Conservation (phyloP, 2,888 invertebrate genomes). For the Hypercompe scribonia region DNA sequence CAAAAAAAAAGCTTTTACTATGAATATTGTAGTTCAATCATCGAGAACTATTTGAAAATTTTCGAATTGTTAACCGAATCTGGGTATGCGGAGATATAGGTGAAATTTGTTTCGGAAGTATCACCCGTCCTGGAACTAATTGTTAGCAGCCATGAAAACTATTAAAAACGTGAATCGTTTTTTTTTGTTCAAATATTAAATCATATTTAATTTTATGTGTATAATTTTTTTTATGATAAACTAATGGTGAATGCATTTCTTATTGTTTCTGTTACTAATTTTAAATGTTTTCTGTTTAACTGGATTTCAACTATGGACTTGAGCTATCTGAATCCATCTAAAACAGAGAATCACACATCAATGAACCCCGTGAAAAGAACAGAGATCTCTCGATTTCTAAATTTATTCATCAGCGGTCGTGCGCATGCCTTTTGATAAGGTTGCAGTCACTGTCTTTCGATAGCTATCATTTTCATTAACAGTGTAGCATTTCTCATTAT, state of each 20-base stretch:
- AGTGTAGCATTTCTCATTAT: conserved; percentile 55
- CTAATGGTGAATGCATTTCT: not conserved
- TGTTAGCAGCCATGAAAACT: not conserved
- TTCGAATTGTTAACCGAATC: not conserved
- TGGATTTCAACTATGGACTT: not conserved
- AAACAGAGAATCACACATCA: conserved; percentile 72
- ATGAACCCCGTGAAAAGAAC: conserved; percentile 76
- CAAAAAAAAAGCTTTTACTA: not conserved
- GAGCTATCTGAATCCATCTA: conserved; percentile 34
- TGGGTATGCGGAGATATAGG: no score
- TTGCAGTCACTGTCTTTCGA: conserved; percentile 73
- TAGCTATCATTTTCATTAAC: conserved; percentile 80
- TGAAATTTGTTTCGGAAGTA: no score
- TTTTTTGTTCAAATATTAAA: not conserved
- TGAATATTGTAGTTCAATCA: not conserved
- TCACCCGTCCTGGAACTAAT: not conserved
- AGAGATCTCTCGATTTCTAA: conserved; percentile 75
- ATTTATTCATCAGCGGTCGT: conserved; percentile 70
- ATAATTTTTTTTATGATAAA: not conserved
- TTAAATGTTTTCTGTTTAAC: not conserved
- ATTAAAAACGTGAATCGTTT: no score
- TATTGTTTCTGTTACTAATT: not conserved
- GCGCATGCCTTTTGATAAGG: conserved; percentile 84
- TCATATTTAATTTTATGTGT: not conserved
- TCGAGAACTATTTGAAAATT: not conserved